Evolutionary conservation across 2,113 vertebrate species (phyloP), one percentile per base, ranked within the genome.

Genomic region (Sinosuthora webbiana): DNA sequence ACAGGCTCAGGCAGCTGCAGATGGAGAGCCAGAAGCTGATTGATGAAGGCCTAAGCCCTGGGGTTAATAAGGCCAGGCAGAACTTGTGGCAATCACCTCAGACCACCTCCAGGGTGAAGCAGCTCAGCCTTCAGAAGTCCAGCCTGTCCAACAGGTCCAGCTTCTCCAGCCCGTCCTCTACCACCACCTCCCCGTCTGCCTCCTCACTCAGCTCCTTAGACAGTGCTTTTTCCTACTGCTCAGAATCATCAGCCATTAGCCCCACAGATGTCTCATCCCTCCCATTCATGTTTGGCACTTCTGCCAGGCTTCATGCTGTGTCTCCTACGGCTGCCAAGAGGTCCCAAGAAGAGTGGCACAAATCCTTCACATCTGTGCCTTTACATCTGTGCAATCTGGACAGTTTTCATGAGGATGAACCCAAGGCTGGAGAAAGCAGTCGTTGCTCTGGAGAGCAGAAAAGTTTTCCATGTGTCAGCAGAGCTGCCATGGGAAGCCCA

Each of bases 121-220:
- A 97, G 70, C 86, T 95, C 25, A 95, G 53, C 49, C 53, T 95
- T 42, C 97, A 97, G 56, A 96, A 96, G 60, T 71, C 83, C 83
- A 93, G 91, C 65, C 85, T 95, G 68, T 97, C 97, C 44, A 98
- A 93, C 89, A 97, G 96, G 91, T 98, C 97, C 68, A 98, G 97
- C 53, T 96, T 98, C 91, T 98, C 98, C 60, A 98, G 98, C 89
- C 94, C 98, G 78, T 98, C 98, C 21, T 98, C 98, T 27, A 96
- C 97, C 33, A 96, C 98, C 93, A 98, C 98, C 28, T 98, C 98
- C 15, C 97, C 97, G 0, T 98, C 98, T 18, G 97, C 96, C 37
- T 98, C 98, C 41, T 98, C 98, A 5, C 92, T 98, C 57, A 98
- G 98, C 91, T 98, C 98, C 82, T 82, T 98, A 60, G 98, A 98